Evolutionary conservation across 2,888 invertebrate species (phyloP), one percentile per base, ranked within the genome.

Genomic region (Ectemnius lituratus): DNA sequence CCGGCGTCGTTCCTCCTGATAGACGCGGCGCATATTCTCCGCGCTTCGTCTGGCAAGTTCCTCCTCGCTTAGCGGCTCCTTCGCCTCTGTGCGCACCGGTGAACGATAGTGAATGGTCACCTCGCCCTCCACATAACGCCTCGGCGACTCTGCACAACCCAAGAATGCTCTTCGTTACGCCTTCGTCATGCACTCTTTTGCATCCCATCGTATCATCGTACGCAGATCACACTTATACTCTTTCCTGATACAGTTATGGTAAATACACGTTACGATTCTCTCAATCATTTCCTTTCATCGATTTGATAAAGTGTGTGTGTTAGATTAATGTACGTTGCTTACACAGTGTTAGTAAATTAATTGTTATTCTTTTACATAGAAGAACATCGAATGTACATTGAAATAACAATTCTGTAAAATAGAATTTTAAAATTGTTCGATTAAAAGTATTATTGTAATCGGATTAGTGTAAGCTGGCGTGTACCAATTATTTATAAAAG

Each of bases 71-170:
- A 96, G 93, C 83, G 94, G 93, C 83, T 96, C 96, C 92, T 98
- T 95, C 82, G 96, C 95, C 90, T 97, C 97, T 89, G 96, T 95
- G 79, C 97, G 94, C 83, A 97, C 95, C 73, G 98, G 97, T 80
- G 95, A 96, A 90, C 96, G 94, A 93, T 97, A 98, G 92, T 97
- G 97, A 91, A 98, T 97, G 91, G 97, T 98, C 88, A 98, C 97
- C 91, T 97, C 97, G 91, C 96, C 95, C 92, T 97, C 97, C 90
- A 97, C 95, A 93, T 97, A 97, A 85, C 96, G 95, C 89, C 96
- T 94, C 65, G 96, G 96, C 86, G 97, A 96, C 93, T 96, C 97
- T 97, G 91, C 37, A 58, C 23, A 37, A 1, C 5, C 37, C 37
- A 37, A 37, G 37, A 75, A 67, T n/a, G 46, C 62, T 60, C 58